Base-by-base conservation (phyloP, 2,888 invertebrate genomes). In the Allolobophora icterica region DNA sequence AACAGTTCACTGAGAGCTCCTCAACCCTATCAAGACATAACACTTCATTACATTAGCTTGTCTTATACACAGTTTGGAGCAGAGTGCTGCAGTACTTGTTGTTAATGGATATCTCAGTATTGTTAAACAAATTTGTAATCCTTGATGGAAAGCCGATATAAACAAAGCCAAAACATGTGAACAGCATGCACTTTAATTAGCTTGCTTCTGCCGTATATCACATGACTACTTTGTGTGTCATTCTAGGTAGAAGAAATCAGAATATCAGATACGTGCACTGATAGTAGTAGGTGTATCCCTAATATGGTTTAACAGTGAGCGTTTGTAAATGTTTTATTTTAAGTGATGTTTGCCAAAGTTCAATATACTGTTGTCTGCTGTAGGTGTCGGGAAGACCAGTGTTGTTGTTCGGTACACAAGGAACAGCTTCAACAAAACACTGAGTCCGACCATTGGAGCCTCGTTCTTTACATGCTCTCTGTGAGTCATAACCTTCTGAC, bases 311-410 rank as follows among this genome's bases (percentile, higher is more conserved):
- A 11, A 30, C 17, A 17, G 15, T n/a, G 11, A n/a, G 30, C 45
- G 1, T n/a, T 4, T n/a, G n/a, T 71, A 11, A n/a, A 8, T 71
- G 71, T 71, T 71, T n/a, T 71, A 71, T n/a, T 71, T 71, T 71
- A n/a, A n/a, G n/a, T n/a, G 30, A n/a, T n/a, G 71, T 71, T 71
- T 52, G 3, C n/a, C 17, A n/a, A 71, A n/a, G 71, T 71, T n/a
- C n/a, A n/a, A 21, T 19, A n/a, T 71, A 17, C 35, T 87, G 87
- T 38, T 19, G 87, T 87, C 35, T 91, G 33, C 94, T 93, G 35
- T 96, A 98, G 98, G 98, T 93, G 98, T 98, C 90, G 98, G 98
- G 33, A 98, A 98, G 95, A 98, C 98, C 0, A 97, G 98, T 93
- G 96, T 98, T 92, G 97, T 98, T 91, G 97, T 97, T 21, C 96